Evolutionary conservation across 2,797 vertebrate species (phyloP), one percentile per base, ranked within the genome.

Genomic region (Eidolon dupreanum): DNA sequence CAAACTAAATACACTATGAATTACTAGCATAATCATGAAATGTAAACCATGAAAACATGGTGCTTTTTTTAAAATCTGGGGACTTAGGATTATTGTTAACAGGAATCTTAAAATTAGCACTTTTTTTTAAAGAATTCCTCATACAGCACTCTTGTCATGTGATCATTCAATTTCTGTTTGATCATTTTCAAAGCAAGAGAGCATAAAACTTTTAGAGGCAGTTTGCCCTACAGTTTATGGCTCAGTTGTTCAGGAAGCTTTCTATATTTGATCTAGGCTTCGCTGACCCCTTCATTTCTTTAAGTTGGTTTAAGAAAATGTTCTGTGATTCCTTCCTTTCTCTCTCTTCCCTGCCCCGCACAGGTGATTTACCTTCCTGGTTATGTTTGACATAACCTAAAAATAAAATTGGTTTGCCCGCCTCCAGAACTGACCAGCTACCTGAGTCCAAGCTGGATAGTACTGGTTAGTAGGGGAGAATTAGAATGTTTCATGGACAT

Each of bases 381-480:
- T 77, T 95, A 59, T 65, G 15, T 81, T 66, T 87, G 53, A 70
- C 82, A 9, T n/a, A 12, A 59, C 66, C 71, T 95, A 66, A 73
- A 94, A 95, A 66, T 94, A 90, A 90, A 90, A 79, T 51, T 46
- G 43, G 20, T 66, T 88, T 46, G 33, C 36, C 20, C 81, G n/a
- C 19, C 70, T 81, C 5, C 66, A 49, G 73, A 65, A 51, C 66
- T 77, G 86, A 41, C 46, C 78, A 8, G 33, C 94, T 73, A 74
- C 59, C 83, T 38, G 5, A 79, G 91, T 22, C 49, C 43, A n/a
- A 6, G 61, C n/a, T 49, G 31, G 38, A 28, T 26, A 13, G 33
- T 59, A 22, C 65, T 73, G 9, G 0, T 2, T 71, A n/a, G 9
- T 26, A 9, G 33, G 59, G 11, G 28, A 59, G 61, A 41, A 41